Percentiles rank a stretch among this genome's conserved stretches.
Evolutionary conservation across 2,797 vertebrate genomes (phyloP).

Genomic region (Sebastes iracundus): DNA sequence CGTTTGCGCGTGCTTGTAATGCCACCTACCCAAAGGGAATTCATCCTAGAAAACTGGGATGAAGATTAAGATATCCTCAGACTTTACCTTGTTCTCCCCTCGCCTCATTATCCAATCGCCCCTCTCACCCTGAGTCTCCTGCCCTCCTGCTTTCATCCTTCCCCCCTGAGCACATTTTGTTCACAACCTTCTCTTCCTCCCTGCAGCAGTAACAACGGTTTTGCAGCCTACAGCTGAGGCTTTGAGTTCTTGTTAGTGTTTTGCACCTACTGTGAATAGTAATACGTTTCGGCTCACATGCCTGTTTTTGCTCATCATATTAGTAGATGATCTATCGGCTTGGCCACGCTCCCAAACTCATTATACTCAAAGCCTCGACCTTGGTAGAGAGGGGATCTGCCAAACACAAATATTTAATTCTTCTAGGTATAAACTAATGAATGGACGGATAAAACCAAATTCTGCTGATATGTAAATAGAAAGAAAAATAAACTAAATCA

Average conservation of each 20-base stretch:
- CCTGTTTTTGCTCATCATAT: constrained; percentile 23
- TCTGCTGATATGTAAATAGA: not conserved
- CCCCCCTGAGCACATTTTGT: constrained; percentile 72
- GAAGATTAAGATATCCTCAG: constrained; percentile 73
- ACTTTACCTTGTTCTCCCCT: constrained; percentile 69
- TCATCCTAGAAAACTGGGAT: constrained; percentile 69
- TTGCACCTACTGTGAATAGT: constrained; percentile 49
- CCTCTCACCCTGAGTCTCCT: constrained; percentile 56
- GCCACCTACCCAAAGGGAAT: constrained; percentile 59
- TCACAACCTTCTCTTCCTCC: constrained; percentile 58
- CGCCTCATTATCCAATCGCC: constrained; percentile 69
- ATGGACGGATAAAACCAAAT: not conserved
- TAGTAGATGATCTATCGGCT: constrained; percentile 21
- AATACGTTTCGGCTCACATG: constrained; percentile 34
- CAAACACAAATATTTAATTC: not conserved
- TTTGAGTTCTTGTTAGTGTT: constrained; percentile 61
- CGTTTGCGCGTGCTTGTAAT: not conserved
- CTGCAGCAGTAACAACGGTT: constrained; percentile 40
- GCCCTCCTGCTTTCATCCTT: constrained; percentile 65
- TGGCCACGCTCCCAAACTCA: constrained; percentile 1
- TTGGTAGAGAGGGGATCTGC: not conserved
- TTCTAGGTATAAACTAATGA: not conserved
- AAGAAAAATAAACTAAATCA: not conserved
- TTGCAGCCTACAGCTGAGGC: constrained; percentile 51
- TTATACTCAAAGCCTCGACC: not conserved